phyloP scores from a whole-genome alignment of 1,140 invertebrate species.

The Drosophila ohnishii region DNA sequence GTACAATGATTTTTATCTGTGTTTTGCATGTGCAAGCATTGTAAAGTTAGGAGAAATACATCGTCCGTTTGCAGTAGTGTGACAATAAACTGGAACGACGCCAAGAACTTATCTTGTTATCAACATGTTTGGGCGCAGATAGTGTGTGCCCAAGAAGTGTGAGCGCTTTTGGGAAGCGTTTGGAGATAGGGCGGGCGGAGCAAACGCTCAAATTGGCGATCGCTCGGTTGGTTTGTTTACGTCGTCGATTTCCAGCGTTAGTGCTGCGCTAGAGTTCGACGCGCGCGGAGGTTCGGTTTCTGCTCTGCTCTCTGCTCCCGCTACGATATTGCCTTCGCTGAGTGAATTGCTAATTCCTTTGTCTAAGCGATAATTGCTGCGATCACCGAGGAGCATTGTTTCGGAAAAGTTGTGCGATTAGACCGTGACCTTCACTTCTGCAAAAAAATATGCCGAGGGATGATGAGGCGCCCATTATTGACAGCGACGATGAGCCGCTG shows the following conservation, averaged over 20 bases:
- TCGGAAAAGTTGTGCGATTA: conserved; percentile 20
- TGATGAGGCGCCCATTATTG: conserved; percentile 32
- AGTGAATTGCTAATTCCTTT: conserved; percentile 73
- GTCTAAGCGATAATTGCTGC: conserved; percentile 38
- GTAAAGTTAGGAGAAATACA: conserved; percentile 13
- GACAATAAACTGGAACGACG: conserved; percentile 36
- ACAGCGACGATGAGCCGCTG: conserved; percentile 21
- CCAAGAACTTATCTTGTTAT: conserved; percentile 3
- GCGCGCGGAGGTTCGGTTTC: conserved; percentile 29
- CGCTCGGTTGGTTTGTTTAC: conserved; percentile 37
- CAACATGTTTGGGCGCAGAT: conserved; percentile 1
- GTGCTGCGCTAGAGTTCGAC: conserved; percentile 54
- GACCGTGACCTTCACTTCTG: conserved; percentile 14
- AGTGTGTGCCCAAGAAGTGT: neutral
- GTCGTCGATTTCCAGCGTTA: conserved; percentile 31
- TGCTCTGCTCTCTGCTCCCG: conserved; percentile 9
- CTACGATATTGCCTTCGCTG: conserved; percentile 16
- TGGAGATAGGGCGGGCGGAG: conserved; percentile 20
- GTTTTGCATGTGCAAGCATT: conserved; percentile 24
- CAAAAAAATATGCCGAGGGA: conserved; percentile 12
- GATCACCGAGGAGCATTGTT: conserved; percentile 7
- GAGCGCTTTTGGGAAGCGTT: neutral
- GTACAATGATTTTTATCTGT: conserved; percentile 21
- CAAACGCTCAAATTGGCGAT: conserved; percentile 22
- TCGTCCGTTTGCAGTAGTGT: conserved; percentile 17